Conservation (phyloP, 2,113 vertebrate genomes). For the Mastomys coucha region DNA sequence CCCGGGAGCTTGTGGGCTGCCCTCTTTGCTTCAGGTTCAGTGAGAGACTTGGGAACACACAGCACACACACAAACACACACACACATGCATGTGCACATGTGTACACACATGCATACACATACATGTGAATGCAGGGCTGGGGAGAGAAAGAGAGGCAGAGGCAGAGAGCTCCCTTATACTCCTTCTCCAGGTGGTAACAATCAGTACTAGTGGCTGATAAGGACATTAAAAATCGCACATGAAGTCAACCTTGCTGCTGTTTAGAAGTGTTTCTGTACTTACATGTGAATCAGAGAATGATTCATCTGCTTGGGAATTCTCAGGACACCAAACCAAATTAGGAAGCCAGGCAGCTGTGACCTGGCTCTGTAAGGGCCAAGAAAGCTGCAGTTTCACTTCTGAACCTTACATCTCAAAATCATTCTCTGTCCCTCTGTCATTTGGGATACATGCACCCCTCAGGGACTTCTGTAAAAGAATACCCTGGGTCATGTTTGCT, state of each 20-base stretch:
- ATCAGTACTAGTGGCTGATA: background rate
- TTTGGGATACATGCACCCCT: background rate
- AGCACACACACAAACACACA: too few species aligned
- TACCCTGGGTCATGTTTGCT: background rate
- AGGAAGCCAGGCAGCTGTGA: slow-evolving; percentile 80
- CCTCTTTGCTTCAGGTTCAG: background rate
- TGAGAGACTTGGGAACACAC: background rate
- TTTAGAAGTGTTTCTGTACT: slow-evolving; percentile 64
- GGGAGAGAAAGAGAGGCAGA: background rate
- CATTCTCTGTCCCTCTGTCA: background rate
- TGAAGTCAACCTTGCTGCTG: slow-evolving; percentile 32
- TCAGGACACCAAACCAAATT: slow-evolving; percentile 79
- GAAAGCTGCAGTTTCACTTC: slow-evolving; percentile 71
- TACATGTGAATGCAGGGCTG: too few species aligned
- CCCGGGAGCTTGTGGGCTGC: background rate
- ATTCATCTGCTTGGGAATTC: slow-evolving; percentile 71
- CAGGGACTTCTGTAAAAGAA: background rate
- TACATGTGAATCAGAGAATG: slow-evolving; percentile 72
- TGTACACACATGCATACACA: too few species aligned
- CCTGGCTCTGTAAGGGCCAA: slow-evolving; percentile 74
- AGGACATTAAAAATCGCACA: slow-evolving; percentile 6
- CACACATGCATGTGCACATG: too few species aligned
- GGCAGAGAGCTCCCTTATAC: background rate
- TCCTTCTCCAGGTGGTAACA: background rate
- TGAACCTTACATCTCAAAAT: slow-evolving; percentile 50